Evolutionary conservation across 2,113 vertebrate species (phyloP).

Genomic region (Muscicapa adusta): DNA sequence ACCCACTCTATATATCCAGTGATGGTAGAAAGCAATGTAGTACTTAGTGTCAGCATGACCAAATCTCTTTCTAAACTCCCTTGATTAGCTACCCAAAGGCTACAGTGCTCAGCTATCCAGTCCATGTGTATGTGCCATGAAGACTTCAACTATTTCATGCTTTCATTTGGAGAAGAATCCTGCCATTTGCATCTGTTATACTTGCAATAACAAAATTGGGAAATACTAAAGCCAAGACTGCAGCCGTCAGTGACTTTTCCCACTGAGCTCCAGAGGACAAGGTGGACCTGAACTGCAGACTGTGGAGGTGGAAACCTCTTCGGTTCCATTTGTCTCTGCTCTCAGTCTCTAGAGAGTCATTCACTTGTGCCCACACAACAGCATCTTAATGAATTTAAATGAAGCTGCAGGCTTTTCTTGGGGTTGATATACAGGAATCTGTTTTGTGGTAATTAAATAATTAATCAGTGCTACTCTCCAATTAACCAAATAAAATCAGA

Average conservation of each 20-base stretch:
- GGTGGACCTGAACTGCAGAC: neutral
- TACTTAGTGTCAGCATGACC: neutral
- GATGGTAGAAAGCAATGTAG: neutral
- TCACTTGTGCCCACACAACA: neutral
- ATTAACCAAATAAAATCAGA: slow-evolving; percentile 23
- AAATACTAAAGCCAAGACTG: neutral
- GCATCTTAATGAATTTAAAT: neutral
- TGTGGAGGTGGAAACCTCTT: neutral
- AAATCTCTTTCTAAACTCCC: neutral
- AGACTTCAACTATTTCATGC: neutral
- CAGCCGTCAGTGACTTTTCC: neutral
- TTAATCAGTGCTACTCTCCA: neutral
- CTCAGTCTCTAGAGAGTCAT: neutral
- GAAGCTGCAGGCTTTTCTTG: neutral
- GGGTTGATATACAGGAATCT: neutral
- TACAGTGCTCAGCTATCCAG: neutral
- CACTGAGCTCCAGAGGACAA: neutral
- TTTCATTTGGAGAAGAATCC: neutral
- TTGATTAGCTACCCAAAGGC: neutral
- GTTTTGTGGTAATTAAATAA: slow-evolving; percentile 8
- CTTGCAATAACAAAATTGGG: neutral
- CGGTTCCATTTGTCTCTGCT: neutral
- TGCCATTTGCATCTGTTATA: neutral
- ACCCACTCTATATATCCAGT: neutral
- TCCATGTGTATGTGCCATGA: neutral